Conservation (phyloP, 2,113 vertebrate species). For the Poecile atricapillus region DNA sequence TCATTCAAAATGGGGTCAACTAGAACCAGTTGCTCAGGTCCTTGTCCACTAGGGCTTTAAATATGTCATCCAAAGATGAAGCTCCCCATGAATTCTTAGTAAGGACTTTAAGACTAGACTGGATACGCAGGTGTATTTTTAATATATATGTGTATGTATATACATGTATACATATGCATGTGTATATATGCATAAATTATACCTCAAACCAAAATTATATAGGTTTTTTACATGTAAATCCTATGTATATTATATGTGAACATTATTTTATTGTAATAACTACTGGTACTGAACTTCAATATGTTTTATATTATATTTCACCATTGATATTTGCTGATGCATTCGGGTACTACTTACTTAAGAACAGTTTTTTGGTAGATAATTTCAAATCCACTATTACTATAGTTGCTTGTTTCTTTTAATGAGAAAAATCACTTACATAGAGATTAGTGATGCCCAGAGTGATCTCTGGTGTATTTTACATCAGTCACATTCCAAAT, state of each 20-base stretch:
- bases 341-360: neutral
- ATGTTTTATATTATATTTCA: neutral
- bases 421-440: neutral
- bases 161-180: no score
- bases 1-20: neutral
- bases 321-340: neutral
- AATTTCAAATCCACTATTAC: neutral
- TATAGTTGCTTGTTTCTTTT: neutral
- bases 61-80: neutral
- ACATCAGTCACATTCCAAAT: neutral
- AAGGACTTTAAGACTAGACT: neutral
- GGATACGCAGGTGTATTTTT: neutral
- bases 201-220: neutral
- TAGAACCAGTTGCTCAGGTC: neutral
- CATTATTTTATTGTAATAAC: neutral
- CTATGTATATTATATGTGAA: neutral
- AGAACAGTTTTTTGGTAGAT: neutral
- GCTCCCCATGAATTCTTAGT: neutral
- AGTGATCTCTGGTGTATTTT: neutral
- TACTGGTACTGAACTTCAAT: neutral
- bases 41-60: neutral
- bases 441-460: neutral
- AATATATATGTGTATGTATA: accelerated
- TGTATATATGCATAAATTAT: neutral
- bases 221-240: neutral